These are phyloP conservation scores for Styela clava DNA, from an alignment of 23 tunicate species.

Conservation along the genomic window DNA sequence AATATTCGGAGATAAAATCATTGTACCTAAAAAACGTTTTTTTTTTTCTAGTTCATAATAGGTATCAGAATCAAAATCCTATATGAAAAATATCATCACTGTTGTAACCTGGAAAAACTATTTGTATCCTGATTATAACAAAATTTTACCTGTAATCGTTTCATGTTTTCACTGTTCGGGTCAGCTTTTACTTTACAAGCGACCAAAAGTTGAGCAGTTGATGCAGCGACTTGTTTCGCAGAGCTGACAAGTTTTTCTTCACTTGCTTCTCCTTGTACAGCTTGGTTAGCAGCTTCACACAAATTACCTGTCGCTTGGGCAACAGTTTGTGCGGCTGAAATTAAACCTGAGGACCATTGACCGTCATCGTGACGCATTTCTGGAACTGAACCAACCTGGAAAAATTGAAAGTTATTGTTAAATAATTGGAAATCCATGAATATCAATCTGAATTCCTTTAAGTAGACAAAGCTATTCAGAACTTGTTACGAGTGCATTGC, in stretches of 20 bases:
- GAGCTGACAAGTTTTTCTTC: constrained; percentile 88
- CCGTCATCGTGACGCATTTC: constrained; percentile 75
- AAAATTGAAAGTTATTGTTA: not conserved
- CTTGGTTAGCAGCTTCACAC: constrained; percentile 96
- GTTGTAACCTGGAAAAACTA: too few species aligned
- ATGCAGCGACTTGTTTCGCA: constrained; percentile 89
- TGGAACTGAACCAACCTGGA: constrained; percentile 64
- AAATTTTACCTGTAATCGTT: constrained; percentile 69
- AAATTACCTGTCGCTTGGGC: constrained; percentile 91
- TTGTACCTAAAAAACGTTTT: too few species aligned
- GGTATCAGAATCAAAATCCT: too few species aligned
- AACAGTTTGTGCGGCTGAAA: constrained; percentile 95
- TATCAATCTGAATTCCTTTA: too few species aligned
- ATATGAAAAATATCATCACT: too few species aligned
- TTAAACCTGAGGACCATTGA: constrained; percentile 92
- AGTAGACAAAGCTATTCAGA: too few species aligned
- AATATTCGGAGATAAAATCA: too few species aligned
- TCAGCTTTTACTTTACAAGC: constrained; percentile 98
- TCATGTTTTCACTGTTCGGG: constrained; percentile 96
- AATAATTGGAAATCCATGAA: too few species aligned
- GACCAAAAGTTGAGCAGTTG: constrained; percentile 90
- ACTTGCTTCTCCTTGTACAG: constrained; percentile 93
- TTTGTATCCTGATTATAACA: too few species aligned
- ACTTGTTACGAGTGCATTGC: too few species aligned
- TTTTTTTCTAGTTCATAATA: too few species aligned